These are phyloP conservation scores for Arizona elegans DNA, from an alignment of 2,113 vertebrate species.

Conservation along the genomic window DNA sequence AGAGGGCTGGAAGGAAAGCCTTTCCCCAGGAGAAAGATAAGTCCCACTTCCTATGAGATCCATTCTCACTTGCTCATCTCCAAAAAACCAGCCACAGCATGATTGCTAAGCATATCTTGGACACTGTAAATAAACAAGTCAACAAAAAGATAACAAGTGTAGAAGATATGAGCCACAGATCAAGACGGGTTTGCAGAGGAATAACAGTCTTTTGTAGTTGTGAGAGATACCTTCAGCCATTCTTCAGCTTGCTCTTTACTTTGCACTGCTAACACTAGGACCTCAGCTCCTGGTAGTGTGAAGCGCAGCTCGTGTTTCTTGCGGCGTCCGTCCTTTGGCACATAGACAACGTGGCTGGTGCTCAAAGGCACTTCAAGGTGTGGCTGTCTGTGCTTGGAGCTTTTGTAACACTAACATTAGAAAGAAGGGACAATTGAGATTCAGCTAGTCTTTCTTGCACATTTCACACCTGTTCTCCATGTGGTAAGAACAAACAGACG, in stretches of 20 bases:
- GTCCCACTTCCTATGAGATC: neutral
- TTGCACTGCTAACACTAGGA: conserved; percentile 90
- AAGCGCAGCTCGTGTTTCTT: conserved; percentile 96
- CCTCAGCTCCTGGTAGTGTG: conserved; percentile 83
- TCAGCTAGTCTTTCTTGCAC: neutral
- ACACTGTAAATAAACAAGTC: neutral
- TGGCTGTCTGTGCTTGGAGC: conserved; percentile 88
- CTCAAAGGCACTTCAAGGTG: conserved; percentile 83
- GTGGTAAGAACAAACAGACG: neutral
- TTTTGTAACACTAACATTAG: conserved; percentile 88
- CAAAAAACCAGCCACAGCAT: neutral
- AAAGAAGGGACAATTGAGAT: neutral
- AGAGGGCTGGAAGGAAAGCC: conserved; percentile 14
- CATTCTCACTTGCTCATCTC: neutral
- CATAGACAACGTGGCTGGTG: conserved; percentile 84
- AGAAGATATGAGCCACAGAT: neutral
- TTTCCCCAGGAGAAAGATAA: neutral
- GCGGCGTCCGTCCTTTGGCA: conserved; percentile 90
- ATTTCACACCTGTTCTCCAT: accelerated
- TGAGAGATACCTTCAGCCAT: conserved; percentile 86
- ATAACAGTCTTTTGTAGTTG: neutral
- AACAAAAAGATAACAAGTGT: neutral
- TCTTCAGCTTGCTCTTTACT: conserved; percentile 95
- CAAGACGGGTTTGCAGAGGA: neutral
- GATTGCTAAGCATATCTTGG: neutral